A percentile compares a stretch with the other conserved stretches of the same genome.
These are phyloP conservation scores for Tachysurus fulvidraco DNA, from an alignment of 2,113 vertebrate genomes.

Conservation along the genomic window DNA sequence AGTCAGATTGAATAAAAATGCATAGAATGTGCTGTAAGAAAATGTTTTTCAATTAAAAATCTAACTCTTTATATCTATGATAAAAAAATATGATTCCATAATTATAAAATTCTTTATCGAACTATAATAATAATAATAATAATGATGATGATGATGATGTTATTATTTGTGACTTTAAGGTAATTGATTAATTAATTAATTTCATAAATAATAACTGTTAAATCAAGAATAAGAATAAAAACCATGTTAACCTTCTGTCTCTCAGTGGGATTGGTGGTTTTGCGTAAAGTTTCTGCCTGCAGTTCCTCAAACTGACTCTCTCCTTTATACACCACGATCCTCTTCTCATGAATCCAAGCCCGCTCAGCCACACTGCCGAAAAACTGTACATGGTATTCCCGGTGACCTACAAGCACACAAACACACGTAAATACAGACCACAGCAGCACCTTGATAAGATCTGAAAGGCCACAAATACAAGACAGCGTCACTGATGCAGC, in stretches of 20 bases:
- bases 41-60: background rate
- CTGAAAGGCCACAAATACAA: background rate
- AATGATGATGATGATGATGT: too few relatives aligned
- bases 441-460: background rate
- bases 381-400: conserved; percentile 97
- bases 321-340: conserved; percentile 88
- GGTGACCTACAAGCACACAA: conserved; percentile 78
- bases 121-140: too few relatives aligned
- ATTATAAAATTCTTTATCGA: background rate
- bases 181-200: too few relatives aligned
- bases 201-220: background rate
- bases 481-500: background rate
- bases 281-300: conserved; percentile 88
- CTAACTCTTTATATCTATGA: background rate
- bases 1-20: background rate
- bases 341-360: conserved; percentile 97
- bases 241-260: conserved; percentile 83
- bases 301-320: conserved; percentile 92
- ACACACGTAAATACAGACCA: conserved; percentile 24
- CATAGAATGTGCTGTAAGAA: background rate
- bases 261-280: conserved; percentile 90
- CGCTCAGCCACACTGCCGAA: conserved; percentile 95
- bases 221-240: background rate
- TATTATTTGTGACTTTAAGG: too few relatives aligned
- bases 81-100: background rate